Evolutionary conservation across 2,888 invertebrate genomes (phyloP).

Genomic region (Hirtodrosophila histrioides): DNA sequence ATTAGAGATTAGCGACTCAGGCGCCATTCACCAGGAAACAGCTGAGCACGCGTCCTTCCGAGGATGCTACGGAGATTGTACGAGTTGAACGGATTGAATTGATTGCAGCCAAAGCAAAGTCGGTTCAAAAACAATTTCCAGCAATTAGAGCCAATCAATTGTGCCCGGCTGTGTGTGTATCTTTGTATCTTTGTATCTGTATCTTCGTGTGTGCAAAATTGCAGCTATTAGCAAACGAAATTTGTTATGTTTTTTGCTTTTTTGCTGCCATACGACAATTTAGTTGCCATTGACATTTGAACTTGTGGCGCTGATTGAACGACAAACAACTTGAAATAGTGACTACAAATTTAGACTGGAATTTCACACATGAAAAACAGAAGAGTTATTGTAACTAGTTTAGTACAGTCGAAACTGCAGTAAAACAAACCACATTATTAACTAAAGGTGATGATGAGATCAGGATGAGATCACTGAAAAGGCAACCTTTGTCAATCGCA

Average conservation of each 20-base stretch:
- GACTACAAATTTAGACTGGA: neutral
- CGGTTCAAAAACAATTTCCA: conserved; percentile 58
- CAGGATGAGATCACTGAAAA: too few relatives aligned
- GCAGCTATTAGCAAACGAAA: conserved; percentile 63
- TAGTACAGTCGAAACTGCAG: too few relatives aligned
- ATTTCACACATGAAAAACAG: conserved; percentile 2
- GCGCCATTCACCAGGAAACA: conserved; percentile 29
- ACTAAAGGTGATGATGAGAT: too few relatives aligned
- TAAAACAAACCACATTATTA: too few relatives aligned
- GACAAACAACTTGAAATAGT: neutral
- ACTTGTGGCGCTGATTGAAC: conserved; percentile 56
- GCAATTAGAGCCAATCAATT: conserved; percentile 70
- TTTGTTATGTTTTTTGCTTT: conserved; percentile 21
- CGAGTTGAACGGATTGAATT: conserved; percentile 2
- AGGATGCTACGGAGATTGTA: conserved; percentile 22
- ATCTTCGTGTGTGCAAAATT: conserved; percentile 58
- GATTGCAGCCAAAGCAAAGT: conserved; percentile 40
- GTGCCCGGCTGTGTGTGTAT: conserved; percentile 8
- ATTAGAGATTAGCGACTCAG: conserved; percentile 24
- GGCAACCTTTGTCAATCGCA: too few relatives aligned
- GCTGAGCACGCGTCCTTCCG: conserved; percentile 27
- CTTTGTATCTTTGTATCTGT: conserved; percentile 32
- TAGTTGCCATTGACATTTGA: conserved; percentile 78
- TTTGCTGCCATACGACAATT: conserved; percentile 45
- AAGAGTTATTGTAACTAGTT: neutral